These are phyloP conservation scores for Balaeniceps rex DNA, from an alignment of 2,113 vertebrate species.

Conservation along the genomic window DNA sequence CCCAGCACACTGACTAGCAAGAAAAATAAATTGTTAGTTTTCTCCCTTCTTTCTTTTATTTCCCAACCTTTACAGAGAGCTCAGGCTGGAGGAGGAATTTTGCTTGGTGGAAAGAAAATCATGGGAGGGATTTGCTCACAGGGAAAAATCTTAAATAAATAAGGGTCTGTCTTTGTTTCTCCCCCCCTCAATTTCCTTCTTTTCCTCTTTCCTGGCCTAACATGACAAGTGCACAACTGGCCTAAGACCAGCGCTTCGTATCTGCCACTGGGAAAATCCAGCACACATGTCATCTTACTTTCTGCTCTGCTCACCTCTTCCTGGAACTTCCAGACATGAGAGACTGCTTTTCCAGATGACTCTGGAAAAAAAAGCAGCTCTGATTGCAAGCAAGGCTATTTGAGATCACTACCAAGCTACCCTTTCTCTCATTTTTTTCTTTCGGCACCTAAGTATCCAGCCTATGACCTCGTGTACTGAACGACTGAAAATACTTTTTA, in stretches of 20 bases:
- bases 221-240: background rate
- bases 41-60: background rate
- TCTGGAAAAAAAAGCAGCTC: background rate
- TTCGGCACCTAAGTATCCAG: background rate
- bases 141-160: background rate
- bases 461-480: rapidly evolving
- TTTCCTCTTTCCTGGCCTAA: background rate
- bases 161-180: background rate
- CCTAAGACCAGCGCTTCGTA: background rate
- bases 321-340: background rate
- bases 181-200: background rate
- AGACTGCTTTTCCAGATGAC: background rate
- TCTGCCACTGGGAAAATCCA: background rate
- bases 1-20: background rate
- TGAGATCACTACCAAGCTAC: background rate
- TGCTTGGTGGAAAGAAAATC: background rate
- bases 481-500: background rate
- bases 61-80: background rate
- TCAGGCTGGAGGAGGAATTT: background rate
- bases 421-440: background rate
- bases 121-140: background rate
- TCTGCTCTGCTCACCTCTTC: background rate
- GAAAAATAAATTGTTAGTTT: background rate
- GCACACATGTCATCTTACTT: background rate
- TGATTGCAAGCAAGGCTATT: background rate